Evolutionary conservation across 2,888 invertebrate species (phyloP).

Genomic region (Stenodema calcarata): DNA sequence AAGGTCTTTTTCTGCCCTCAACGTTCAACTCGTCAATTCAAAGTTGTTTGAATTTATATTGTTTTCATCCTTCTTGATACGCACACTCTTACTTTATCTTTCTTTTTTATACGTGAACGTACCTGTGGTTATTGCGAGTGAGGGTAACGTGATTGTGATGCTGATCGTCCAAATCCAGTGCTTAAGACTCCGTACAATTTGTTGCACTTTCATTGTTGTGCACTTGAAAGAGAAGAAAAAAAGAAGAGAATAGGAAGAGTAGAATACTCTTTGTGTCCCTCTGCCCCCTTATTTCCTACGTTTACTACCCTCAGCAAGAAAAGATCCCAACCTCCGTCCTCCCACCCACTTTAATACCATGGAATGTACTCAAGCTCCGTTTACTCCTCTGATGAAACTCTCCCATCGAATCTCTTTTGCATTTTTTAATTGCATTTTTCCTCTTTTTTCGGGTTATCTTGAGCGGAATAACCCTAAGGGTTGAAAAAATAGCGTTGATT

Average conservation of each 20-base stretch:
- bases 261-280: neutral
- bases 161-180: no score
- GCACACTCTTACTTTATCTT: no score
- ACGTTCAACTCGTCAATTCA: no score
- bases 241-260: neutral
- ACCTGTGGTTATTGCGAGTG: no score
- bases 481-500: neutral
- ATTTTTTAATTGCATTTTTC: conserved; percentile 15
- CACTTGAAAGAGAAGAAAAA: neutral
- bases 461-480: neutral
- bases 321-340: neutral
- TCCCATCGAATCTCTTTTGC: conserved; percentile 15
- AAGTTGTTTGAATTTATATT: no score
- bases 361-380: conserved; percentile 7
- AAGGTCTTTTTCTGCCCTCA: no score
- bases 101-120: no score
- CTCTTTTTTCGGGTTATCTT: neutral
- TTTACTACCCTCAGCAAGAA: neutral
- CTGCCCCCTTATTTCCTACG: neutral
- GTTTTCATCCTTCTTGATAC: no score
- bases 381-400: conserved; percentile 10
- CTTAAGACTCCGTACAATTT: no score
- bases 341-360: neutral
- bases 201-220: no score
- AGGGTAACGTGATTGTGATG: no score